phyloP scores from a whole-genome alignment of 2,113 vertebrate species.

The Tychaedon coryphoeus region DNA sequence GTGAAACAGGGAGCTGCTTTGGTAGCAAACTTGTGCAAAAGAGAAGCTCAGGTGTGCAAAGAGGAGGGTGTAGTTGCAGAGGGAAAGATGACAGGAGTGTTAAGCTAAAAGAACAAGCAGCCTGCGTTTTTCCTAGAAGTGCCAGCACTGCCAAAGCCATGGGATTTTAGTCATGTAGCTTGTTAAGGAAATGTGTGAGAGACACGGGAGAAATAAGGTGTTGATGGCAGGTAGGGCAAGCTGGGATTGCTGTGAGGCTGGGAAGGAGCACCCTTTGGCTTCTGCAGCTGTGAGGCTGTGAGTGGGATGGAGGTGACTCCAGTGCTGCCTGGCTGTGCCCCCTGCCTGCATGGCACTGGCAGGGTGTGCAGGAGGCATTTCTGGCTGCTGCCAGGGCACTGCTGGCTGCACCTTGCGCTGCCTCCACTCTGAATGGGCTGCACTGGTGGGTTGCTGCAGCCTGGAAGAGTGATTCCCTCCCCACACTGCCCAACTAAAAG shows the following conservation, averaged over 20 bases:
- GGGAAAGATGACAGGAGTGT: background rate
- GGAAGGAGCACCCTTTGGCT: background rate
- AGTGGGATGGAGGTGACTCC: background rate
- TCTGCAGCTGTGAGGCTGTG: background rate
- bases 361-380: background rate
- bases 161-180: background rate
- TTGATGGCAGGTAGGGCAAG: background rate
- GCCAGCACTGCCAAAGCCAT: background rate
- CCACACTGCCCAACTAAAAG: background rate
- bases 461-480: background rate
- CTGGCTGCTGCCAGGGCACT: background rate
- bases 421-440: background rate
- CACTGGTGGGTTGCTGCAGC: background rate
- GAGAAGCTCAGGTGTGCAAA: background rate
- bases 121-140: background rate
- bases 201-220: background rate
- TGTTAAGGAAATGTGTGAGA: background rate
- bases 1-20: conserved; percentile 7
- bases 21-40: conserved; percentile 16
- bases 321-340: background rate
- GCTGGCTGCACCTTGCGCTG: background rate
- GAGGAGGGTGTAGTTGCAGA: background rate
- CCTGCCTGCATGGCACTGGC: fast-evolving
- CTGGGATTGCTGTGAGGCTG: background rate
- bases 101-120: background rate